Evolutionary conservation across 2,113 vertebrate species (phyloP).

Genomic region (Gallinago undulata): DNA sequence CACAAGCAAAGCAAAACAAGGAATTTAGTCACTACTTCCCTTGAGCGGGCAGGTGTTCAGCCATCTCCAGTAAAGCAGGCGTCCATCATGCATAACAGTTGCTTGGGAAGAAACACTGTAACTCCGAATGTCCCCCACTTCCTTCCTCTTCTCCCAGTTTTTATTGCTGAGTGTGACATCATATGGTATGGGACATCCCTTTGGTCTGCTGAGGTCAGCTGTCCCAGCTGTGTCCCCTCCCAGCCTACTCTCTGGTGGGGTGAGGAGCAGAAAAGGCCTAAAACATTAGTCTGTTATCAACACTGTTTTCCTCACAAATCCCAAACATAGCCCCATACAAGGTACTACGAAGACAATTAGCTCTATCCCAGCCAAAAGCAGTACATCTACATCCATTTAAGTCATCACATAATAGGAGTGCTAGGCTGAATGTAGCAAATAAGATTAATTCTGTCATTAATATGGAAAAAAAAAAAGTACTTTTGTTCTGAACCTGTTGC

Average conservation of each 20-base stretch:
- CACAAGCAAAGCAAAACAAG: neutral
- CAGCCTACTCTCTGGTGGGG: neutral
- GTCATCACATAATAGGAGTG: neutral
- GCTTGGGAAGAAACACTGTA: neutral
- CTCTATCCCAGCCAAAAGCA: neutral
- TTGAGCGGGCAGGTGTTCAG: neutral
- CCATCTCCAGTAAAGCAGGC: neutral
- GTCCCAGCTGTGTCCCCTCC: neutral
- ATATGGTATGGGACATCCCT: neutral
- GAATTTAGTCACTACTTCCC: neutral
- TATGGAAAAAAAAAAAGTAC: neutral
- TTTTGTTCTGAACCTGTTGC: neutral
- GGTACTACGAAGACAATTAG: neutral
- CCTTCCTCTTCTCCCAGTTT: neutral
- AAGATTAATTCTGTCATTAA: neutral
- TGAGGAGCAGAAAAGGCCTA: neutral
- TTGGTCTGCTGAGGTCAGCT: neutral
- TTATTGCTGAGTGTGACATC: neutral
- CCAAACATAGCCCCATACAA: neutral
- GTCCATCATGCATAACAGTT: rapidly evolving
- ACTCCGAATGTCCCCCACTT: neutral
- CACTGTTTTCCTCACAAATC: neutral
- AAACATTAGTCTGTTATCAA: neutral
- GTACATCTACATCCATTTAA: neutral
- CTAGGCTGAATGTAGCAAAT: neutral